Evolutionary conservation across 2,888 invertebrate genomes (phyloP), one percentile per base, ranked within the genome.

Genomic region (Drosophila histrio): DNA sequence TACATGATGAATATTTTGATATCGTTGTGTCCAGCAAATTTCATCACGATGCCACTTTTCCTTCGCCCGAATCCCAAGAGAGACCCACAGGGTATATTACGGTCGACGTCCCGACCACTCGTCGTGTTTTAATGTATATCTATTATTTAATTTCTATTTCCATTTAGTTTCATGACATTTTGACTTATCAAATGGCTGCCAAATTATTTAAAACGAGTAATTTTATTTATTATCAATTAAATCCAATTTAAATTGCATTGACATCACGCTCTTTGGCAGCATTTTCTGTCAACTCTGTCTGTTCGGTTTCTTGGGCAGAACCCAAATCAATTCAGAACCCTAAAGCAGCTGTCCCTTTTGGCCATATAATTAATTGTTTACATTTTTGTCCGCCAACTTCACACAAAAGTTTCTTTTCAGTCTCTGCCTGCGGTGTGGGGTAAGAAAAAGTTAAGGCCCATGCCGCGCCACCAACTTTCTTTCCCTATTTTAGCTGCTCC

Each of bases 291-390:
- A 7, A 11, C 34, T 41, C 19, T 24, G 28, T 30, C n/a, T 5
- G 11, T 11, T 6, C n/a, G 3, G 19, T 24, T 17, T 17, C 11
- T 11, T 3, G 17, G 24, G 9, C 24, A 24, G 32, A 17, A 56
- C 44, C 39, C 30, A 41, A 28, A 47, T 43, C 13, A 30, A 39
- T 22, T 62, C 13, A 19, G 17, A 54, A 26, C 36, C 50, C 38
- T 13, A 57, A 53, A 32, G 41, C 46, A 36, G 43, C 41, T 43
- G 52, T 52, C 44, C 44, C 59, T 71, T 71, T 73, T 70, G 50
- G 43, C 58, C 67, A 72, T 77, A 77, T 81, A 85, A 82, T 87
- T 82, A 81, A 87, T 82, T 81, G 88, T 81, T 85, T 80, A 74
- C 63, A 69, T 70, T 67, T 67, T 65, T 67, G 21, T 52, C 50